Base-by-base conservation (phyloP, 2,888 invertebrate genomes). In the Lasioglossum zephyrum region DNA sequence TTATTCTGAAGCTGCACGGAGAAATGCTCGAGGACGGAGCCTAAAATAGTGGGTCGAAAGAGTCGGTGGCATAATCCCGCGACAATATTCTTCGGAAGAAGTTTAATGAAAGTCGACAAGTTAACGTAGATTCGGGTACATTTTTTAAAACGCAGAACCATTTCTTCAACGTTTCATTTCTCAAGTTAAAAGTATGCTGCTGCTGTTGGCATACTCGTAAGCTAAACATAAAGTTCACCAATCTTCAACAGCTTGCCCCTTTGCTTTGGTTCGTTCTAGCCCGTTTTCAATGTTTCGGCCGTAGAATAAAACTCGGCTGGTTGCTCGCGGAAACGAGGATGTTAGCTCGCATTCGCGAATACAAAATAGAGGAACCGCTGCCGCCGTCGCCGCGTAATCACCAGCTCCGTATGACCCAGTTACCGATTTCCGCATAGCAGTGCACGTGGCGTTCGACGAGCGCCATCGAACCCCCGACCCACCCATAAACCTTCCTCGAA, bases 381-480 rank as follows among this genome's bases (percentile, higher is more conserved):
- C 36, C 3, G 36, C 44, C 44, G 44, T 36, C 31, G 66, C 36
- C 16, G 66, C 66, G 66, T 66, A 66, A 66, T 66, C 66, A 66
- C 36, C 66, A 31, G 66, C 66, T 66, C 66, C 66, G 36, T 36
- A 66, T 66, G 66, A 66, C 66, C 66, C 18, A 66, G 66, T 66
- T 66, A 66, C 36, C 36, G 18, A 36, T 60, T 60, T 60, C 60
- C 60, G 66, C 66, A 18, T 36, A 66, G 31, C 2, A 36, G 66
- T 16, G 36, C 36, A 36, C 66, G 18, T 31, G 66, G 36, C 16
- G 36, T 66, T 36, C 66, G 66, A 66, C 66, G 31, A 66, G 36
- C 66, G 6, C 66, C 66, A 66, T 66, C 18, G 66, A 36, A 31
- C 16, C 36, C 18, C 18, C 16, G 31, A 31, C 18, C 66, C 16